These are phyloP conservation scores for Nasonia giraulti DNA, from an alignment of 1,140 invertebrate genomes.

Conservation along the genomic window DNA sequence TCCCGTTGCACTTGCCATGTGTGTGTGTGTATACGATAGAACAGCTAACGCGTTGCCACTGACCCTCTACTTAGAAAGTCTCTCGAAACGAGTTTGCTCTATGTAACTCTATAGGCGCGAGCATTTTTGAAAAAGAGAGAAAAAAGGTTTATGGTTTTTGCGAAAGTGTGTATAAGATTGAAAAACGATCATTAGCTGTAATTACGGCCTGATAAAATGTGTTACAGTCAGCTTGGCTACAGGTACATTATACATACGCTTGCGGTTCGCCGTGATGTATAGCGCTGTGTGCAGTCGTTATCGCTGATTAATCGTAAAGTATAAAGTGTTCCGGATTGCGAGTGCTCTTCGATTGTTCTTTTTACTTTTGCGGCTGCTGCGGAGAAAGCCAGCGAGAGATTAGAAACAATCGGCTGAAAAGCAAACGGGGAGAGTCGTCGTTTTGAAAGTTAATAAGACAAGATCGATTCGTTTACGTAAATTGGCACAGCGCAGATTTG, in stretches of 20 bases:
- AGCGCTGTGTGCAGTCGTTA: not conserved
- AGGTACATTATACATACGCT: not conserved
- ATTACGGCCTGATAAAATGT: not conserved
- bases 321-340: no score
- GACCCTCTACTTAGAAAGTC: slow-evolving; percentile 40
- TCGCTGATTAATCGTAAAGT: no score
- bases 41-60: slow-evolving; percentile 1
- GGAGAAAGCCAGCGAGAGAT: not conserved
- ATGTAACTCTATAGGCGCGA: not conserved
- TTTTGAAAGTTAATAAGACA: no score
- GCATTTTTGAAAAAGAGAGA: not conserved
- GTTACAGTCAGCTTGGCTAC: no score
- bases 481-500: not conserved
- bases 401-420: no score
- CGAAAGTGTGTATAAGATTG: not conserved
- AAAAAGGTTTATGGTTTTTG: slow-evolving; percentile 12
- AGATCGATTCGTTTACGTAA: not conserved
- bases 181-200: not conserved
- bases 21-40: not conserved
- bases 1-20: not conserved
- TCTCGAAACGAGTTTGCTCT: not conserved
- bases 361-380: not conserved
- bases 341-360: no score
- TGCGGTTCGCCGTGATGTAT: not conserved
- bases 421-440: no score